Evolutionary conservation across 2,888 invertebrate genomes (phyloP).

Genomic region (Callyntrura sp.): DNA sequence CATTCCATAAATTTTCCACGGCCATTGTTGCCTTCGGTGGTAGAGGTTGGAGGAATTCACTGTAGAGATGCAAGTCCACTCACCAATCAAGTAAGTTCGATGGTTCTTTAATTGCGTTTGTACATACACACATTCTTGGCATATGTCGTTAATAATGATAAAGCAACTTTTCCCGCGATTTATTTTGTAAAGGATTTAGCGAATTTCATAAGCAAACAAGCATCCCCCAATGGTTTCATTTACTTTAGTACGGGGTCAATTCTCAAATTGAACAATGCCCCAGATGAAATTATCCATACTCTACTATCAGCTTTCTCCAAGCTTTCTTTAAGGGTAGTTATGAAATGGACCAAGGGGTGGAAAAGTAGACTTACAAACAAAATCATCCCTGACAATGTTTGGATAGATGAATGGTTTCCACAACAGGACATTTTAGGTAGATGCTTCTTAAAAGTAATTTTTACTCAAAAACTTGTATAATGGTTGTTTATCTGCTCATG

Average conservation of each 20-base stretch:
- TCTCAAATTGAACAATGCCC: slow-evolving; percentile 92
- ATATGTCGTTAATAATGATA: too few species aligned
- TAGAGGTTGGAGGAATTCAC: slow-evolving; percentile 84
- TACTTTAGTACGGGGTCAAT: slow-evolving; percentile 95
- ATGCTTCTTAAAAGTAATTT: too few species aligned
- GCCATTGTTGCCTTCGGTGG: slow-evolving; percentile 82
- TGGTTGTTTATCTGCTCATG: too few species aligned
- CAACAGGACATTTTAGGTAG: slow-evolving; percentile 91
- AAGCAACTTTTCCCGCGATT: neutral
- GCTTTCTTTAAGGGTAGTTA: slow-evolving; percentile 93
- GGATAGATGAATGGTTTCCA: slow-evolving; percentile 86
- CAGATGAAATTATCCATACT: slow-evolving; percentile 89
- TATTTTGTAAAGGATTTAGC: slow-evolving; percentile 67
- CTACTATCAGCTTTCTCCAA: slow-evolving; percentile 91
- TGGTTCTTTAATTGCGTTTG: too few species aligned
- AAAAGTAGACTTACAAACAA: neutral
- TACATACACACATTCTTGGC: too few species aligned
- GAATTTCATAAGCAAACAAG: slow-evolving; percentile 83
- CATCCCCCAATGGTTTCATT: slow-evolving; percentile 90
- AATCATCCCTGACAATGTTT: slow-evolving; percentile 55
- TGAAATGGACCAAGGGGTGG: slow-evolving; percentile 87
- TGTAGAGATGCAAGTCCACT: slow-evolving; percentile 82
- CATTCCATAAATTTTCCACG: slow-evolving; percentile 79
- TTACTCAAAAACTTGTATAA: too few species aligned
- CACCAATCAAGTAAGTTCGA: slow-evolving; percentile 67